These are phyloP conservation scores for Nebria salina DNA, from an alignment of 2,888 invertebrate species.

Conservation along the genomic window DNA sequence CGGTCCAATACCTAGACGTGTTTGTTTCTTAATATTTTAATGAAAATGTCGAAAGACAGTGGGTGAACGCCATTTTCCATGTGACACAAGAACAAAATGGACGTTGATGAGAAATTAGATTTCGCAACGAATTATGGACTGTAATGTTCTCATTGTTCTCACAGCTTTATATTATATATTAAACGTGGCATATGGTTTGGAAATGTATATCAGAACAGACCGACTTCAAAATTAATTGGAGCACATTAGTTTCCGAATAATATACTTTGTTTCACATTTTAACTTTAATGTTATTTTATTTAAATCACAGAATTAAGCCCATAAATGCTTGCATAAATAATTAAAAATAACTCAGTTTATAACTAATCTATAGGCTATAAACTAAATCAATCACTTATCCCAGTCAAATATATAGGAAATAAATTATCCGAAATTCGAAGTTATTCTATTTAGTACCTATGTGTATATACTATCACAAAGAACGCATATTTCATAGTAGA, in stretches of 20 bases:
- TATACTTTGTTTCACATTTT: not conserved
- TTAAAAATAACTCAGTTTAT: too few species aligned
- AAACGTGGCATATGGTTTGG: not conserved
- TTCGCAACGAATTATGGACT: not conserved
- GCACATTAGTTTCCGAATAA: not conserved
- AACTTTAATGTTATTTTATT: not conserved
- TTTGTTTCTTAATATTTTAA: slow-evolving; percentile 33
- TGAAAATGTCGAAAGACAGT: slow-evolving; percentile 36
- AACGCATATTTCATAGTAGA: not conserved
- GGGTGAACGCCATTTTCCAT: slow-evolving; percentile 27
- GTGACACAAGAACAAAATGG: not conserved
- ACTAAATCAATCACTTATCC: too few species aligned
- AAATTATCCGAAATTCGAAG: too few species aligned
- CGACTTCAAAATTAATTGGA: not conserved
- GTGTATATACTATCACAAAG: too few species aligned
- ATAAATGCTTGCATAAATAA: too few species aligned
- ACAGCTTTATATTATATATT: not conserved
- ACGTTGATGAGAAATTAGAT: slow-evolving; percentile 1
- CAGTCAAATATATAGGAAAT: too few species aligned
- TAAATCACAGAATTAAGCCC: too few species aligned
- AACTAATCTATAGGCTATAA: too few species aligned
- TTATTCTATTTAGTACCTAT: too few species aligned
- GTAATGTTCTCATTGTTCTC: not conserved
- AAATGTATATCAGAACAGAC: not conserved
- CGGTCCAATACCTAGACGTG: not conserved